Conservation (phyloP, 2,888 invertebrate genomes). For the Oxytorus armatus region DNA sequence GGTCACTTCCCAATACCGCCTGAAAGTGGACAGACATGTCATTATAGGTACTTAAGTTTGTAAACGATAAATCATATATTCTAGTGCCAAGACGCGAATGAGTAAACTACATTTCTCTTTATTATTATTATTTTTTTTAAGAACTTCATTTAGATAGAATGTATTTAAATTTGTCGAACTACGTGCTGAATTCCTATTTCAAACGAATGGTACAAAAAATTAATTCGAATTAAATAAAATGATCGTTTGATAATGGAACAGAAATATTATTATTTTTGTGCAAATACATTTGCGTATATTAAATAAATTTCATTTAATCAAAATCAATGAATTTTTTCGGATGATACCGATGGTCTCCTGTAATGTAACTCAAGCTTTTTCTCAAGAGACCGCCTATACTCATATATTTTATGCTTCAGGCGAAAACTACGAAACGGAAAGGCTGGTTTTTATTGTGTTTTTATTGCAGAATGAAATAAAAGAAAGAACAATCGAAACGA, state of each 20-base stretch:
- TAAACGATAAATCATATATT: constrained; percentile 27
- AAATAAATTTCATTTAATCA: not conserved
- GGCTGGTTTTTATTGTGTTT: too few relatives aligned
- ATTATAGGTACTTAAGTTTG: constrained; percentile 40
- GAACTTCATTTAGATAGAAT: not conserved
- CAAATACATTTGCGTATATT: not conserved
- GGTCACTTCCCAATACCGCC: constrained; percentile 3
- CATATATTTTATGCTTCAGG: too few relatives aligned
- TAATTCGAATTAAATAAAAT: constrained; percentile 7
- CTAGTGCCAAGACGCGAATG: constrained; percentile 40
- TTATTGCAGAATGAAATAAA: too few relatives aligned
- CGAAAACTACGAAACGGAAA: too few relatives aligned
- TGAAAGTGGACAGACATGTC: constrained; percentile 24
- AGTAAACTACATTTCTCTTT: constrained; percentile 8
- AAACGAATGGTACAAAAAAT: constrained; percentile 11
- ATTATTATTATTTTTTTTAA: constrained; percentile 18
- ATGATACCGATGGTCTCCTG: not conserved
- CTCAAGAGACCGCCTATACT: too few relatives aligned
- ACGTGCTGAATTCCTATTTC: constrained; percentile 6
- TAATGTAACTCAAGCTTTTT: too few relatives aligned
- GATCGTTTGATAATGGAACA: not conserved
- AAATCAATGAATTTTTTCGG: not conserved
- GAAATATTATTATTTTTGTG: not conserved
- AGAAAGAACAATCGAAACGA: too few relatives aligned
- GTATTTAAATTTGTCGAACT: not conserved